Percentiles rank a stretch among this genome's conserved stretches.
Evolutionary conservation across 1,140 invertebrate species (phyloP).

Genomic region (Drosophila pruinosa): DNA sequence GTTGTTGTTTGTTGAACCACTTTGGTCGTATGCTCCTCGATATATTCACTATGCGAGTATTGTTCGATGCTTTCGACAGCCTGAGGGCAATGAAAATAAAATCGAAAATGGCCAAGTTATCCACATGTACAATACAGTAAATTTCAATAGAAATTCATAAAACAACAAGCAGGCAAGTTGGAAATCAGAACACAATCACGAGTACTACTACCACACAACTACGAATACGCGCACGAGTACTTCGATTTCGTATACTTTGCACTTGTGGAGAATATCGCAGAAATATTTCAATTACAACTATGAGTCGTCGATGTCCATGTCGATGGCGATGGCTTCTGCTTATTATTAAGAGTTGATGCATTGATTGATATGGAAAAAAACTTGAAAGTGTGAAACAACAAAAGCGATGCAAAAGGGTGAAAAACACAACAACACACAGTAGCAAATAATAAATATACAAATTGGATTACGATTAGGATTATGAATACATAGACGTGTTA

Average conservation of each 20-base stretch:
- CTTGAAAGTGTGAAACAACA: slow-evolving; percentile 67
- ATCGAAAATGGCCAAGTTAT: slow-evolving; percentile 45
- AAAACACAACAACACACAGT: slow-evolving; percentile 16
- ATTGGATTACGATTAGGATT: background rate
- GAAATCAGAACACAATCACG: slow-evolving; percentile 31
- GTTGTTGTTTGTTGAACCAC: slow-evolving; percentile 74
- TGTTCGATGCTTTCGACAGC: slow-evolving; percentile 82
- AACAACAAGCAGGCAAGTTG: slow-evolving; percentile 32
- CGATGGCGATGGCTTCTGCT: slow-evolving; percentile 46
- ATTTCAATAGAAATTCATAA: slow-evolving; percentile 21
- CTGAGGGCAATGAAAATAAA: slow-evolving; percentile 72
- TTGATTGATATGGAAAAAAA: slow-evolving; percentile 60
- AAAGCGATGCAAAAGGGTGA: slow-evolving; percentile 16
- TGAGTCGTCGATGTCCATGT: background rate
- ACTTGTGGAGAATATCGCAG: slow-evolving; percentile 51
- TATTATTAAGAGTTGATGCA: slow-evolving; percentile 63
- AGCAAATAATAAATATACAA: slow-evolving; percentile 16
- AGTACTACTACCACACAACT: slow-evolving; percentile 4
- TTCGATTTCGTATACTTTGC: slow-evolving; percentile 59
- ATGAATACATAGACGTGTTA: background rate
- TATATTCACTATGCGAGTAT: slow-evolving; percentile 74
- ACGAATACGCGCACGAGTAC: background rate
- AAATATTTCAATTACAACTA: slow-evolving; percentile 46
- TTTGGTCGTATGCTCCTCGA: slow-evolving; percentile 77
- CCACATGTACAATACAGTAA: slow-evolving; percentile 8